phyloP scores from a whole-genome alignment of 2,797 vertebrate genomes.

The Sciurus carolinensis region DNA sequence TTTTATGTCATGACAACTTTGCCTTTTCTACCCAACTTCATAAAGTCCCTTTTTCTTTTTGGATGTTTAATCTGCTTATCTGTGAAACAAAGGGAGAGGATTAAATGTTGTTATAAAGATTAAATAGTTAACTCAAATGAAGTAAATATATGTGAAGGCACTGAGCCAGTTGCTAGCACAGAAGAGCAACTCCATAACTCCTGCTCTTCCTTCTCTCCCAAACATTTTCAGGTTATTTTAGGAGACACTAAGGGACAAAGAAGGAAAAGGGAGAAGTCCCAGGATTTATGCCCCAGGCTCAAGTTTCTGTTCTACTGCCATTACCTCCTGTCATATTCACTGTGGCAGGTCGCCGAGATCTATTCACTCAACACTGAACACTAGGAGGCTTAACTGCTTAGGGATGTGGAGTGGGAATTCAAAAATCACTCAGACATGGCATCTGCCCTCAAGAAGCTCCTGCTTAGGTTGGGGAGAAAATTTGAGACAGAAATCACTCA shows the following conservation, averaged over 20 bases:
- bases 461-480: not conserved
- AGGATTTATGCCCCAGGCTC: not conserved
- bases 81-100: conserved; percentile 40
- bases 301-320: conserved; percentile 28
- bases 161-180: conserved; percentile 4
- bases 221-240: conserved; percentile 64
- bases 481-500: conserved; percentile 26
- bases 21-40: conserved; percentile 23
- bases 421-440: not conserved
- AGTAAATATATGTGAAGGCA: conserved; percentile 27
- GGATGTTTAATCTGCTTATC: conserved; percentile 48
- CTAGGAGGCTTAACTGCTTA: conserved; percentile 1
- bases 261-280: not conserved
- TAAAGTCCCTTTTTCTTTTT: conserved; percentile 51
- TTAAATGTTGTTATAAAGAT: conserved; percentile 53
- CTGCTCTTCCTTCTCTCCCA: not conserved
- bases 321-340: conserved; percentile 4
- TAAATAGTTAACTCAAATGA: conserved; percentile 51
- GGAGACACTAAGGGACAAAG: not conserved
- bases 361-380: conserved; percentile 6
- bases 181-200: conserved; percentile 18
- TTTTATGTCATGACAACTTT: conserved; percentile 42
- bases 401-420: not conserved
- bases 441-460: conserved; percentile 46
- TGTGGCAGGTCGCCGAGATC: not conserved